Evolutionary conservation across 2,113 vertebrate species (phyloP).

Genomic region (Hiodon tergisus): DNA sequence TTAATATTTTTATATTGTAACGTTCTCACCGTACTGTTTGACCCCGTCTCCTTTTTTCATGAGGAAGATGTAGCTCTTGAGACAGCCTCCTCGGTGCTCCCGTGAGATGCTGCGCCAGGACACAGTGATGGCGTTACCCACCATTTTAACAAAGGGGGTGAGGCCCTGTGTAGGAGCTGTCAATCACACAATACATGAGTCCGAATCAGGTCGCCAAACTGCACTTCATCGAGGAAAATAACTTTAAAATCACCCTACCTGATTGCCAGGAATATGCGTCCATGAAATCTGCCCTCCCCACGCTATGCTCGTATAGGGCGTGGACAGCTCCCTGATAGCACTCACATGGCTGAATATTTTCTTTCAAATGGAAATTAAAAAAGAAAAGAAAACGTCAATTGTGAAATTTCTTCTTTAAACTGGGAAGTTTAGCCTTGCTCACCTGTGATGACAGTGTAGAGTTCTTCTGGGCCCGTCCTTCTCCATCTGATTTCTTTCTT

Average conservation of each 20-base stretch:
- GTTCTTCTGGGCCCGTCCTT: slow-evolving; percentile 32
- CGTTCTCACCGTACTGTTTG: slow-evolving; percentile 29
- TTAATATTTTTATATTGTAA: too few species aligned
- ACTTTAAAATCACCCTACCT: slow-evolving; percentile 36
- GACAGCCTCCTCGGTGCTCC: slow-evolving; percentile 49
- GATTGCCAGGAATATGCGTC: slow-evolving; percentile 34
- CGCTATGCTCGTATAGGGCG: slow-evolving; percentile 31
- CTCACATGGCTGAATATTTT: slow-evolving; percentile 36
- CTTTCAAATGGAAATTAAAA: slow-evolving; percentile 35
- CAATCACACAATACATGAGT: slow-evolving; percentile 10
- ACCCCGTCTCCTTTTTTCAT: not conserved
- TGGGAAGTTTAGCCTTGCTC: not conserved
- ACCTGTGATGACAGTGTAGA: slow-evolving; percentile 47
- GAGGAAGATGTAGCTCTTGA: slow-evolving; percentile 57
- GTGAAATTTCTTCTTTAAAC: not conserved
- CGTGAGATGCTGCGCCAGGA: slow-evolving; percentile 43
- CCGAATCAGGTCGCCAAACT: not conserved
- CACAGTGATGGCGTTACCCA: slow-evolving; percentile 38
- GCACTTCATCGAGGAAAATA: too few species aligned
- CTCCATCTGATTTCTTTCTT: slow-evolving; percentile 49
- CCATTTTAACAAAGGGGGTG: not conserved
- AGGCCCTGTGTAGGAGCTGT: slow-evolving; percentile 51
- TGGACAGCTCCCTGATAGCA: slow-evolving; percentile 60
- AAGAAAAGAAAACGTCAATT: not conserved
- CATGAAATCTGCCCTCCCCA: slow-evolving; percentile 32